Conservation (phyloP, 2,888 invertebrate genomes). For the Cosmia trapezina region DNA sequence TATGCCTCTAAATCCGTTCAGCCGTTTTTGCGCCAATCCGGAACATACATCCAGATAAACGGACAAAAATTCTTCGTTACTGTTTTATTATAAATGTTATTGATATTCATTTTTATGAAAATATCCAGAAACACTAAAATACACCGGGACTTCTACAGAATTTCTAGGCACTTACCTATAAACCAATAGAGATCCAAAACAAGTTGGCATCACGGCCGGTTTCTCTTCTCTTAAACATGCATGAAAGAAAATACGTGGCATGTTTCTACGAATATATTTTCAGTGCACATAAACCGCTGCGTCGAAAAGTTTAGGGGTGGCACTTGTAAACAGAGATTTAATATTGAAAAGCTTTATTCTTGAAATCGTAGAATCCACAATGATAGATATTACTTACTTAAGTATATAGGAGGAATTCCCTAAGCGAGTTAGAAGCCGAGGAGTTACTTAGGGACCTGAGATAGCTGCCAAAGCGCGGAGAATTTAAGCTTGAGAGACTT, state of each 20-base stretch:
- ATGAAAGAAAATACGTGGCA: constrained; percentile 70
- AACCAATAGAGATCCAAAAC: constrained; percentile 48
- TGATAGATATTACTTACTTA: constrained; percentile 1
- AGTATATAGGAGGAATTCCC: constrained; percentile 10
- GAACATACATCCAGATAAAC: too few species aligned
- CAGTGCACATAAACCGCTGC: constrained; percentile 59
- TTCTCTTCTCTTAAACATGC: constrained; percentile 69
- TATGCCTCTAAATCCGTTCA: too few species aligned
- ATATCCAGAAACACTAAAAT: background rate
- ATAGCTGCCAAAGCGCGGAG: background rate
- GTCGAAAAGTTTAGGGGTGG: constrained; percentile 54
- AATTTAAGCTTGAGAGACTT: constrained; percentile 14
- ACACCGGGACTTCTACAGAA: background rate
- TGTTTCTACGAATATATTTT: constrained; percentile 71
- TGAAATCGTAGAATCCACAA: constrained; percentile 2
- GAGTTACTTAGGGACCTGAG: constrained; percentile 3
- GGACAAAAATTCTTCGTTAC: too few species aligned
- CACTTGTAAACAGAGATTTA: constrained; percentile 19
- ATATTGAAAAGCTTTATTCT: constrained; percentile 4
- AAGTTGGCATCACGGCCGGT: constrained; percentile 61
- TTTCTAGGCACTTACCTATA: constrained; percentile 1
- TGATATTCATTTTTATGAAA: background rate
- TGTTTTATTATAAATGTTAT: too few species aligned
- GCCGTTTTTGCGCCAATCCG: too few species aligned
- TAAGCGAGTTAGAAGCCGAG: constrained; percentile 23